These are phyloP conservation scores for Acleris emargana DNA, from an alignment of 2,888 invertebrate species.

Conservation along the genomic window DNA sequence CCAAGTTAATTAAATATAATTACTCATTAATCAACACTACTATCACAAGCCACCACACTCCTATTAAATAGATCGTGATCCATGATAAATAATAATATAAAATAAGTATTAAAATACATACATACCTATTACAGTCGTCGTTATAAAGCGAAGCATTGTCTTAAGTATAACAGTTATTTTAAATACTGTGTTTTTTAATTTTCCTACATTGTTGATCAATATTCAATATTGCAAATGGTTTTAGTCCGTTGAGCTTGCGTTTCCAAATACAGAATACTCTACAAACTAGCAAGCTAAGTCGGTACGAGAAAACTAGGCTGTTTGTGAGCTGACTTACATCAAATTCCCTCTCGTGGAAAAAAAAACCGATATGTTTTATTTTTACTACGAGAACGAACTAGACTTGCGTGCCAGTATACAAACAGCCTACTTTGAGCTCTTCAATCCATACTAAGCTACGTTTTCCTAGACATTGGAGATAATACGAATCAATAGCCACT, in stretches of 20 bases:
- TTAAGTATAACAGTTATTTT: slow-evolving; percentile 54
- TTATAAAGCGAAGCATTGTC: slow-evolving; percentile 77
- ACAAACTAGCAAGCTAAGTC: not conserved
- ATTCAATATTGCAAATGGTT: slow-evolving; percentile 40
- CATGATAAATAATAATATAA: slow-evolving; percentile 51
- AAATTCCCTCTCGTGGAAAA: too few species aligned
- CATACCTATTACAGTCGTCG: slow-evolving; percentile 64
- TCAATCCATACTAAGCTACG: too few species aligned
- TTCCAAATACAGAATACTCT: slow-evolving; percentile 4
- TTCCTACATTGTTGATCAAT: slow-evolving; percentile 53
- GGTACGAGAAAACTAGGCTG: not conserved
- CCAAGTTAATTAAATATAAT: slow-evolving; percentile 22
- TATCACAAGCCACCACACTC: slow-evolving; percentile 80
- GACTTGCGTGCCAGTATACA: too few species aligned
- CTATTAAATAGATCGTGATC: slow-evolving; percentile 72
- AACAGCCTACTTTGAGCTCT: too few species aligned
- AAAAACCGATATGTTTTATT: too few species aligned
- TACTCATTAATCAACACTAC: slow-evolving; percentile 57
- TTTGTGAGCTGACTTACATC: too few species aligned
- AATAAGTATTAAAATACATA: slow-evolving; percentile 50
- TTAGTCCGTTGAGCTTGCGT: slow-evolving; percentile 14
- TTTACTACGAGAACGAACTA: too few species aligned
- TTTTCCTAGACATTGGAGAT: too few species aligned
- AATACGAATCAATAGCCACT: too few species aligned
- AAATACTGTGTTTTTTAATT: slow-evolving; percentile 58